Base-by-base conservation (phyloP, 1,140 invertebrate genomes). In the Eubasilissa regina region DNA sequence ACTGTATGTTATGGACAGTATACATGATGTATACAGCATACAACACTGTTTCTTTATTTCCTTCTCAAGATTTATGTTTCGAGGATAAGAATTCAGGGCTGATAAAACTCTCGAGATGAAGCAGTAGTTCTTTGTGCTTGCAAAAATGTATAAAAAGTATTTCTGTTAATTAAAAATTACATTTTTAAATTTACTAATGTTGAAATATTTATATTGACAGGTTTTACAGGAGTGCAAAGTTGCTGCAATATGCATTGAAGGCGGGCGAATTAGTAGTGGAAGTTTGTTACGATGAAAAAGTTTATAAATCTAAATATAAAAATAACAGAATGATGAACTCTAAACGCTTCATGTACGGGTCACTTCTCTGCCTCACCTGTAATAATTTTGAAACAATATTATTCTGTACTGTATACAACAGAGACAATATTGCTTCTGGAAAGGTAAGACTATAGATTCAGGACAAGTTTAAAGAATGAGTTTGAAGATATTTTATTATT, bases 321-420 rank as follows among this genome's bases (percentile, higher is more conserved):
- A 47, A 35, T 9, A 25, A 43, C 0, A 76, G 53, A 48, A 75
- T 21, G 3, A 55, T 72, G 64, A 45, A 45, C 19, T 74, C 77
- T 4, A 75, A 92, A 84, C 86, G 92, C 62, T 90, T 96, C 43
- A 90, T 95, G 84, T 92, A 87, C 86, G 95, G 95, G 0, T 93
- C 94, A 0, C 85, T 96, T 13, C 82, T 96, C 0, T 91, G 93
- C 79, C 90, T 97, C 43, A 93, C 93, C 0, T 86, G 86, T 45
- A 91, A 94, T 84, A 89, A 93, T 66, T 96, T 95, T 85, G 85
- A 90, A 44, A 91, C 90, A 44, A 87, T 95, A 44, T 85, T 94
- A 45, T 91, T 95, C 82, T 94, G 91, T 15, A 92, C 90, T 0
- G 92, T 96, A 19, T 84, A 88, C 6, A 89, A 93, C 43, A 87